Conservation (phyloP, 1,140 invertebrate genomes). For the Eulimnadia texana region DNA sequence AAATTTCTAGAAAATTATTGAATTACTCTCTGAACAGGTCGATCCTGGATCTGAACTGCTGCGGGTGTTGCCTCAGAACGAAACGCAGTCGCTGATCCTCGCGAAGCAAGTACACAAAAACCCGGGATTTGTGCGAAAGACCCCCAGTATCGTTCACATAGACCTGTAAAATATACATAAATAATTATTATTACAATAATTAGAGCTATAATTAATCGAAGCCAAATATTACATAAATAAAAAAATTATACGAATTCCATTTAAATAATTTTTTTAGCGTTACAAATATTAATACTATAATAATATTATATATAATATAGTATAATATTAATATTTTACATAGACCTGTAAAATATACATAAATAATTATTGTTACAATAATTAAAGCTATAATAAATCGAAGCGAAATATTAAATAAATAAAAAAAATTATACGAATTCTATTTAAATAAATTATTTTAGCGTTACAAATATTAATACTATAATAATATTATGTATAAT, state of each 20-base stretch:
- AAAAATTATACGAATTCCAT: too few relatives aligned
- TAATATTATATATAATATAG: too few relatives aligned
- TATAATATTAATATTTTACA: too few relatives aligned
- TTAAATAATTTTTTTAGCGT: too few relatives aligned
- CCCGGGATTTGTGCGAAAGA: slow-evolving; percentile 56
- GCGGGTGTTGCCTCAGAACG: slow-evolving; percentile 73
- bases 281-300: too few relatives aligned
- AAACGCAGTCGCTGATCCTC: slow-evolving; percentile 87
- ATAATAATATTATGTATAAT: too few relatives aligned
- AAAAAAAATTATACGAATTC: slow-evolving; percentile 12
- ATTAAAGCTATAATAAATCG: background rate
- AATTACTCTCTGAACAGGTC: slow-evolving; percentile 63
- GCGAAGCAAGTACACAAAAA: slow-evolving; percentile 77
- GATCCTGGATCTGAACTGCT: slow-evolving; percentile 63
- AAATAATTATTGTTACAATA: too few relatives aligned
- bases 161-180: too few relatives aligned
- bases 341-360: slow-evolving; percentile 51
- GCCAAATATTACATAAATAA: background rate
- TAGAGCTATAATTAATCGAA: background rate
- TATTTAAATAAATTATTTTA: too few relatives aligned
- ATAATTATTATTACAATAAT: too few relatives aligned
- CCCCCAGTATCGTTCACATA: slow-evolving; percentile 70
- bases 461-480: too few relatives aligned
- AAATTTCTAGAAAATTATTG: background rate
- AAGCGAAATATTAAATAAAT: background rate